phyloP scores from a whole-genome alignment of 2,888 invertebrate genomes.

The Andrena haemorrhoa region DNA sequence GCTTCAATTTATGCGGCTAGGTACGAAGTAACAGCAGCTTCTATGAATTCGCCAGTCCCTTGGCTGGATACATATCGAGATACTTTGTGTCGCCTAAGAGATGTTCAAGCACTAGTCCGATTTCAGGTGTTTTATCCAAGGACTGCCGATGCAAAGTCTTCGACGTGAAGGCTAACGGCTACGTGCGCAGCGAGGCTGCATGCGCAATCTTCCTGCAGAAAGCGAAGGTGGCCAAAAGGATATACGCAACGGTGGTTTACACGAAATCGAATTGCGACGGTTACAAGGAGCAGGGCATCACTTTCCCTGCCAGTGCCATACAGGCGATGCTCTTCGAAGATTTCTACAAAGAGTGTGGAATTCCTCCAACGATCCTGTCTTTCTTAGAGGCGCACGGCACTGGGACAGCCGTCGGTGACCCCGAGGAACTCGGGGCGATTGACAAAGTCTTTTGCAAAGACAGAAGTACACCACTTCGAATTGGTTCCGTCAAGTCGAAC shows the following conservation, averaged over 20 bases:
- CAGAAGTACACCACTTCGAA: slow-evolving; percentile 91
- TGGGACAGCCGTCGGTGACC: slow-evolving; percentile 94
- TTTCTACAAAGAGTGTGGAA: slow-evolving; percentile 87
- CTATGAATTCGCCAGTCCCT: too few species aligned
- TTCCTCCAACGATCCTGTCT: slow-evolving; percentile 87
- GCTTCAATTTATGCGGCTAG: slow-evolving; percentile 91
- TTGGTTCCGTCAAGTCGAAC: slow-evolving; percentile 97
- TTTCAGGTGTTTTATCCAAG: slow-evolving; percentile 90
- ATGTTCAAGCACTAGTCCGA: background rate
- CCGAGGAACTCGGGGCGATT: slow-evolving; percentile 94
- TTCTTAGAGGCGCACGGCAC: slow-evolving; percentile 92
- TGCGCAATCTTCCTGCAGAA: slow-evolving; percentile 91
- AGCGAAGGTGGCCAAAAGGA: slow-evolving; percentile 85
- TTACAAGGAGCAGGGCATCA: slow-evolving; percentile 83
- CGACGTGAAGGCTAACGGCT: slow-evolving; percentile 93
- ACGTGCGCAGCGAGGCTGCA: slow-evolving; percentile 93
- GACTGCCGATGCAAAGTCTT: slow-evolving; percentile 97
- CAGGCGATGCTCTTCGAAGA: slow-evolving; percentile 85
- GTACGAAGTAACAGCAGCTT: slow-evolving; percentile 70
- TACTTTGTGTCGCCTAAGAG: background rate
- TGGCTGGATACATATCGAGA: background rate
- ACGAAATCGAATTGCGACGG: slow-evolving; percentile 88
- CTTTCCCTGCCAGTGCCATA: slow-evolving; percentile 80
- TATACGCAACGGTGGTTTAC: slow-evolving; percentile 86
- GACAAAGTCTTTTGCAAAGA: slow-evolving; percentile 91